Percentiles rank a stretch among this genome's conserved stretches.
Conservation (phyloP, 2,888 invertebrate species). For the Holacanthella duospinosa region DNA sequence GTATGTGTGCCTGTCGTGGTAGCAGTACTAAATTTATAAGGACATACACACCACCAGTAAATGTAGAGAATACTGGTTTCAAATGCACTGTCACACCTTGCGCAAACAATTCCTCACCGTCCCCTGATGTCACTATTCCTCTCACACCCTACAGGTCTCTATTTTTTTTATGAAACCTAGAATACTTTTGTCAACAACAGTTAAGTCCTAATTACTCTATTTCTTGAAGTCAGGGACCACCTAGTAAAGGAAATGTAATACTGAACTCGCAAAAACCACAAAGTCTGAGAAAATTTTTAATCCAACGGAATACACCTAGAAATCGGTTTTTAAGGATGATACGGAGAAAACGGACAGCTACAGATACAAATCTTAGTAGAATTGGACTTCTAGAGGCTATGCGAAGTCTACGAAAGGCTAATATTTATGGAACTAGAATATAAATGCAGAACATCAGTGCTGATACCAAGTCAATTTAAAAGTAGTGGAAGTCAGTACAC, state of each 20-base stretch:
- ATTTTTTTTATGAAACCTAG: no score
- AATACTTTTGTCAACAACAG: neutral
- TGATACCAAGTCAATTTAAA: neutral
- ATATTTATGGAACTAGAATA: no score
- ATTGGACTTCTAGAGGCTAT: neutral
- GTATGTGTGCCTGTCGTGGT: constrained; percentile 27
- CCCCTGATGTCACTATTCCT: neutral
- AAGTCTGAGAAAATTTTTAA: neutral
- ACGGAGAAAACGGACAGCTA: neutral
- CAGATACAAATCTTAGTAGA: neutral
- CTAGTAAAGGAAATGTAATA: neutral
- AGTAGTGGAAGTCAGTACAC: neutral
- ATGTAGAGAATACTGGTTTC: neutral
- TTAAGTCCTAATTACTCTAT: neutral
- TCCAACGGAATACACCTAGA: neutral
- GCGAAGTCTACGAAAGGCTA: neutral
- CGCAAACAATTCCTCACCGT: neutral
- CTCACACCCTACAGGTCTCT: neutral
- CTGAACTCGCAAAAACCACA: neutral
- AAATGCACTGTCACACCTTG: neutral
- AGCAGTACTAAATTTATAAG: constrained; percentile 20
- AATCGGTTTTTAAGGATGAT: neutral
- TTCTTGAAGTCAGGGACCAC: constrained; percentile 3
- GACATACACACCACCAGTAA: constrained; percentile 9
- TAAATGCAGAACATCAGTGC: neutral